phyloP scores from a whole-genome alignment of 2,797 vertebrate species.

The Hapalemur alaotrensis region DNA sequence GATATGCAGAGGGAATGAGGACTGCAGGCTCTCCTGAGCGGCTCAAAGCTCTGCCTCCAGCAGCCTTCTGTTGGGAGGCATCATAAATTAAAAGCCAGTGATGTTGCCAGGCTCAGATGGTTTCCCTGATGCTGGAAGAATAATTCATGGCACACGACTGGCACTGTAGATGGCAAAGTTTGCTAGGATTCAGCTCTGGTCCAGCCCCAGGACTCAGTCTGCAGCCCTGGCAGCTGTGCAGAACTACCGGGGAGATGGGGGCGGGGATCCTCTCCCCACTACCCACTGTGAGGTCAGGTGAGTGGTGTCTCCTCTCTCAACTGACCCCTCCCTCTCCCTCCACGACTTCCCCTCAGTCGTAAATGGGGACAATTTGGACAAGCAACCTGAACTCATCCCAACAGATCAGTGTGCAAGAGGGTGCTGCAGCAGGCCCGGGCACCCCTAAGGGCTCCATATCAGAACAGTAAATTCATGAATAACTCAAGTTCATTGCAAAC shows the following conservation, averaged over 20 bases:
- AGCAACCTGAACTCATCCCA: rapidly evolving
- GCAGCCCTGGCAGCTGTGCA: background rate
- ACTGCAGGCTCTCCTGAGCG: rapidly evolving
- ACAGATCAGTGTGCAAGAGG: no score
- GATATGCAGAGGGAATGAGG: background rate
- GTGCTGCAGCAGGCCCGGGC: background rate
- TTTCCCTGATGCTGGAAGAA: conserved; percentile 12
- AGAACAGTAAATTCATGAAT: background rate
- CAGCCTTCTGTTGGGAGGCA: background rate
- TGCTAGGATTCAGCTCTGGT: background rate
- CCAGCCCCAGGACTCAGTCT: rapidly evolving
- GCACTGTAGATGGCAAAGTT: conserved; percentile 46
- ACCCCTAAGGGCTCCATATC: background rate
- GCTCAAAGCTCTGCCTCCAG: background rate
- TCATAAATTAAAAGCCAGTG: conserved; percentile 18
- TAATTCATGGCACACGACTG: background rate
- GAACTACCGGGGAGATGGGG: no score
- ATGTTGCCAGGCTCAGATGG: background rate
- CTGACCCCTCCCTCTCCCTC: background rate
- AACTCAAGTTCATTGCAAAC: background rate
- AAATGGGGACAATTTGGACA: rapidly evolving
- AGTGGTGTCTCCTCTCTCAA: rapidly evolving
- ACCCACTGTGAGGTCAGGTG: background rate
- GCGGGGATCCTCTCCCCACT: no score
- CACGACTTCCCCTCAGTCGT: background rate